Percentiles rank a stretch among this genome's conserved stretches.
Evolutionary conservation across 1,140 invertebrate genomes (phyloP).

Genomic region (Branchinecta lindahli): DNA sequence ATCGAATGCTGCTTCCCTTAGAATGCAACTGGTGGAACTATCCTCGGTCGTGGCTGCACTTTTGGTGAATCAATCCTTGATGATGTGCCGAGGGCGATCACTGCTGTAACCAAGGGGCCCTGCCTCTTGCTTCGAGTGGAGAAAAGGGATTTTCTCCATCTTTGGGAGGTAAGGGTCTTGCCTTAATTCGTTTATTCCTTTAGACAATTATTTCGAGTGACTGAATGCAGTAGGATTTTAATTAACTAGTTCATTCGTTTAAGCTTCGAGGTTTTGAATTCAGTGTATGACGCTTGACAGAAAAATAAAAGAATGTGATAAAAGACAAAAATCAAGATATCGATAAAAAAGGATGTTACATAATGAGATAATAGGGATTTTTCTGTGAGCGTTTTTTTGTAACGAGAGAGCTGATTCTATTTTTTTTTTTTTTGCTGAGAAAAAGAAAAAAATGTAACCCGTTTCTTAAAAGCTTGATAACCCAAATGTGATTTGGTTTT

Average conservation of each 20-base stretch:
- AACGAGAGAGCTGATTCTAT: too few relatives aligned
- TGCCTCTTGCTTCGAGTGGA: constrained; percentile 57
- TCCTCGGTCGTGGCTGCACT: constrained; percentile 51
- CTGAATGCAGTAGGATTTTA: constrained; percentile 9
- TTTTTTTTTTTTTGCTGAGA: too few relatives aligned
- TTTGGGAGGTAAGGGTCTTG: constrained; percentile 49
- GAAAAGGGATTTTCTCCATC: constrained; percentile 53
- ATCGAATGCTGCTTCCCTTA: not conserved
- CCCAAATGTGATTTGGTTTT: too few relatives aligned
- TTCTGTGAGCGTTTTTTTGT: too few relatives aligned
- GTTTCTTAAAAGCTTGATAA: too few relatives aligned
- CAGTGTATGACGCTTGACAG: too few relatives aligned
- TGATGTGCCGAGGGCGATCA: constrained; percentile 50
- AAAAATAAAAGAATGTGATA: too few relatives aligned
- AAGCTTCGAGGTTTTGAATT: not conserved
- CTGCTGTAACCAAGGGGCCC: constrained; percentile 52
- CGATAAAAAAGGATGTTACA: too few relatives aligned
- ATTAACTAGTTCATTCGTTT: not conserved
- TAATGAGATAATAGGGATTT: too few relatives aligned
- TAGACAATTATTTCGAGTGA: constrained; percentile 5
- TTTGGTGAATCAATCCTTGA: constrained; percentile 59
- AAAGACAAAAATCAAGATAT: too few relatives aligned
- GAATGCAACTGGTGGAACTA: constrained; percentile 1
- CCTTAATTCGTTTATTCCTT: not conserved
- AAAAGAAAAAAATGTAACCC: too few relatives aligned